Conservation (phyloP, 2,797 vertebrate species). For the Gobio occitaniae region DNA sequence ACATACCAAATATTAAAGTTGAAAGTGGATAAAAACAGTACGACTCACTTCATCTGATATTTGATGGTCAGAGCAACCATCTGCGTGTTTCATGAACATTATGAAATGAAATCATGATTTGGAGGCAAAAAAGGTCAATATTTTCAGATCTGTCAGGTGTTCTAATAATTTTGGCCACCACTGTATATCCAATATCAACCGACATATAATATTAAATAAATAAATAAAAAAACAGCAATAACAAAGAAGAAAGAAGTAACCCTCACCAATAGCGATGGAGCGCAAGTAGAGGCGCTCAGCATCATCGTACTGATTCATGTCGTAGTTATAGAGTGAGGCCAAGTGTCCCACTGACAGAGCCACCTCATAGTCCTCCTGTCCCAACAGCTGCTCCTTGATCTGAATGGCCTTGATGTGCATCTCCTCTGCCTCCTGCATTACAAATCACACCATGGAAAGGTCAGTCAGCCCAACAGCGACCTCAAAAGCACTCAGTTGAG, state of each 20-base stretch:
- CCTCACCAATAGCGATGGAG: constrained; percentile 95
- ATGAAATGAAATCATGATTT: too few species aligned
- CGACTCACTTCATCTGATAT: too few species aligned
- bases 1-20: too few species aligned
- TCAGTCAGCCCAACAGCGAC: not conserved
- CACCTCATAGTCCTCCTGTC: constrained; percentile 98
- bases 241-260: not conserved
- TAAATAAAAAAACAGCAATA: not conserved
- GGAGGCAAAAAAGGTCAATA: too few species aligned
- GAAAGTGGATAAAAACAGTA: too few species aligned
- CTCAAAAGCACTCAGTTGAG: not conserved
- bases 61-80: too few species aligned
- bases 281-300: constrained; percentile 97
- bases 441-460: constrained; percentile 22
- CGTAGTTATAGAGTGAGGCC: constrained; percentile 98
- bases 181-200: not conserved
- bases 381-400: constrained; percentile 99
- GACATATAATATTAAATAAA: not conserved
- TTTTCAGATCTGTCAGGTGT: too few species aligned
- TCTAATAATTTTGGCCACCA: not conserved
- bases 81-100: too few species aligned
- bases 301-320: constrained; percentile 99
- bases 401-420: constrained; percentile 99
- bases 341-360: constrained; percentile 97
- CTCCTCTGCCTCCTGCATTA: constrained; percentile 94